These are phyloP conservation scores for Microctenopoma stevenorrisi DNA, from an alignment of 2,797 vertebrate species.

Conservation along the genomic window DNA sequence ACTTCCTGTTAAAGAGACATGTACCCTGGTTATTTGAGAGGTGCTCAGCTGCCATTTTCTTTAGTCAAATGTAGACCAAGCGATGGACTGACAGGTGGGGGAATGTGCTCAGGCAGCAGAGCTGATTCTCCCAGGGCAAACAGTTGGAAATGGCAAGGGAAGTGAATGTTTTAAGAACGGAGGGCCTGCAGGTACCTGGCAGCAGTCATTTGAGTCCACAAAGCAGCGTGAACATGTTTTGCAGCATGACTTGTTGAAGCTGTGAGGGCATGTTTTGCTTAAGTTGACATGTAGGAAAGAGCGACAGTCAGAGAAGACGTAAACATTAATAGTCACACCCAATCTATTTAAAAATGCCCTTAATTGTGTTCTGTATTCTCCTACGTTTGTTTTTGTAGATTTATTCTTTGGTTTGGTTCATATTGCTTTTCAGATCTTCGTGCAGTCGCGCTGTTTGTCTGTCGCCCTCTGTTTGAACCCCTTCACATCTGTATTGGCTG, in stretches of 20 bases:
- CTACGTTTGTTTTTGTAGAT: not conserved
- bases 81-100: conserved; percentile 50
- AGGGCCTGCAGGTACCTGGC: conserved; percentile 56
- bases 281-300: conserved; percentile 47
- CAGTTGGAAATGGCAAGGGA: conserved; percentile 45
- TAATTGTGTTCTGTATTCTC: not conserved
- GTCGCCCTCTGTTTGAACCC: conserved; percentile 51
- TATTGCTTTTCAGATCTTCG: not conserved
- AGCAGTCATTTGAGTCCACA: conserved; percentile 57
- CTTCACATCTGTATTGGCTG: conserved; percentile 37
- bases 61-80: conserved; percentile 34
- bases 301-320: conserved; percentile 19
- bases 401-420: not conserved
- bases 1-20: conserved; percentile 19
- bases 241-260: conserved; percentile 48
- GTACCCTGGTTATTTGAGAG: conserved; percentile 17
- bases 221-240: conserved; percentile 39
- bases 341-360: conserved; percentile 5
- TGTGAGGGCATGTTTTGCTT: conserved; percentile 35
- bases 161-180: conserved; percentile 42
- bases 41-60: conserved; percentile 35
- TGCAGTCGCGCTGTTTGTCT: conserved; percentile 26
- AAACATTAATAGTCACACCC: conserved; percentile 3
- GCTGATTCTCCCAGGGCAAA: conserved; percentile 54
- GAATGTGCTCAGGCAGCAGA: conserved; percentile 39